These are phyloP conservation scores for Xanthorhoe designata DNA, from an alignment of 2,888 invertebrate species.

Conservation along the genomic window DNA sequence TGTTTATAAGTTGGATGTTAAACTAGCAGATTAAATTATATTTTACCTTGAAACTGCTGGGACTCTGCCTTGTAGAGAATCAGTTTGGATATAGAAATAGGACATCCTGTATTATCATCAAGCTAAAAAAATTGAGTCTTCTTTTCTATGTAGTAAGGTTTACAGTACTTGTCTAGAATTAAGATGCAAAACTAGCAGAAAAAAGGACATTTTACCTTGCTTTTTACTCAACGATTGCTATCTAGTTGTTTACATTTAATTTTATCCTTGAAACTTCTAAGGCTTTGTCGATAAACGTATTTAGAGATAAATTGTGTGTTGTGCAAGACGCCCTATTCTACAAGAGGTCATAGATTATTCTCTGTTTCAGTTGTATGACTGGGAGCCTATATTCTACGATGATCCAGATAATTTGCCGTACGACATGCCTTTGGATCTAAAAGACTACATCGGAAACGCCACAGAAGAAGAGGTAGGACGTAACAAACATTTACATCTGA, in stretches of 20 bases:
- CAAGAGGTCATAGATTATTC: background rate
- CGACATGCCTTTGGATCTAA: constrained; percentile 88
- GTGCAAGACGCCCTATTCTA: background rate
- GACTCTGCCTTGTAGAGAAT: no score
- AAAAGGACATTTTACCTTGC: background rate
- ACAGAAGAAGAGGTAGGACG: constrained; percentile 63
- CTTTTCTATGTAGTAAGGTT: background rate
- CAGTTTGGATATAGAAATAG: constrained; percentile 90
- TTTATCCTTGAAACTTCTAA: no score
- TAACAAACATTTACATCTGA: background rate
- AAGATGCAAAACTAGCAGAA: background rate
- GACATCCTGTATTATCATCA: constrained; percentile 96
- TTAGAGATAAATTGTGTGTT: no score
- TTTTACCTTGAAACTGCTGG: background rate
- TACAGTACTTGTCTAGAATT: background rate
- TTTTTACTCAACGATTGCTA: no score
- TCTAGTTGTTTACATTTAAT: no score
- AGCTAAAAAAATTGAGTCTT: constrained; percentile 89
- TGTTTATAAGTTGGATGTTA: background rate
- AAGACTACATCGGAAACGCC: constrained; percentile 61
- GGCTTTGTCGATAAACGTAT: no score
- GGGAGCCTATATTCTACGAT: constrained; percentile 94
- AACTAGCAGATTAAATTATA: background rate
- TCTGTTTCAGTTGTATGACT: constrained; percentile 90
- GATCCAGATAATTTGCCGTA: constrained; percentile 88